These are phyloP conservation scores for Tiliqua scincoides DNA, from an alignment of 2,113 vertebrate species.

Conservation along the genomic window DNA sequence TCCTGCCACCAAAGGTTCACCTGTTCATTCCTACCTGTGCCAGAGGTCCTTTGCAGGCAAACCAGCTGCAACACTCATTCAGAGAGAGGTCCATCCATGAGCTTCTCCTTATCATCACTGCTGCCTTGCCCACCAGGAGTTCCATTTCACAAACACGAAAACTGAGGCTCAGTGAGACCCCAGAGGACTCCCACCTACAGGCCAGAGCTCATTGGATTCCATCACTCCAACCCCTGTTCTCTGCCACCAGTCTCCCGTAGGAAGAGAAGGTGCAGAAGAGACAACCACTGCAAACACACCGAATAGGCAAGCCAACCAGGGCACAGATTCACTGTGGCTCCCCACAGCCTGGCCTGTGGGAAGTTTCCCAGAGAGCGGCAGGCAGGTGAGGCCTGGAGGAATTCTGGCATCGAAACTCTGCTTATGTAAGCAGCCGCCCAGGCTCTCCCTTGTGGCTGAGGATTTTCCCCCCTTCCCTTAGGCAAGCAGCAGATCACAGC, in stretches of 20 bases:
- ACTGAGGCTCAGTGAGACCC: not conserved
- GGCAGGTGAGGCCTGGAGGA: not conserved
- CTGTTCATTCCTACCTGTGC: no score
- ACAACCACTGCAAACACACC: no score
- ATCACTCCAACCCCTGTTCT: no score
- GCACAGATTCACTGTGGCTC: no score
- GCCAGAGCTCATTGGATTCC: not conserved
- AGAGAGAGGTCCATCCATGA: not conserved
- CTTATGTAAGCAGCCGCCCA: not conserved
- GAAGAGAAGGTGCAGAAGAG: no score
- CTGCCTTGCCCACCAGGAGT: not conserved
- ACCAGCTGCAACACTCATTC: not conserved
- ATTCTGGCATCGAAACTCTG: not conserved
- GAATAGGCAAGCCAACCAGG: no score
- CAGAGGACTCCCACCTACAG: not conserved
- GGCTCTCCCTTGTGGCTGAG: not conserved
- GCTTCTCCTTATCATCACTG: not conserved
- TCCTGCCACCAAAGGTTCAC: no score
- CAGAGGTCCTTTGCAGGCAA: not conserved
- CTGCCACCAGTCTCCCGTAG: no score
- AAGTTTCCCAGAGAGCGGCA: not conserved
- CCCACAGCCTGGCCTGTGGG: not conserved
- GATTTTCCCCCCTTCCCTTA: not conserved
- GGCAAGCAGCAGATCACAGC: no score
- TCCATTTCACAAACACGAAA: not conserved